Conservation (phyloP, 2,113 vertebrate genomes). For the Naja naja region DNA sequence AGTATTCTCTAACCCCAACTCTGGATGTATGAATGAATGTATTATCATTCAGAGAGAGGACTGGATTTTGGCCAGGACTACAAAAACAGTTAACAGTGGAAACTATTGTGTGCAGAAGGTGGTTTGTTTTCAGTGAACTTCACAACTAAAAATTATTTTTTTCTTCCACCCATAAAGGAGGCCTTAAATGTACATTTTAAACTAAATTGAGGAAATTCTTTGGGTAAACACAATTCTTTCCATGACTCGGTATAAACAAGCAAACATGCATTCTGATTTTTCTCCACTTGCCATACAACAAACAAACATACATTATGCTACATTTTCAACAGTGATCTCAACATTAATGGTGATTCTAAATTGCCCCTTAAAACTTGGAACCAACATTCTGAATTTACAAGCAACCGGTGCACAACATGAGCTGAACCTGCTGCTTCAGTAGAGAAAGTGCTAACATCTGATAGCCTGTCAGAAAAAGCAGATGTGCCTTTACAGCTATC, state of each 20-base stretch:
- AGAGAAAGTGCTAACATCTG: not conserved
- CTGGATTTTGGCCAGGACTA: not conserved
- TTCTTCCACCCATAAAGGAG: not conserved
- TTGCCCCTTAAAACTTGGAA: not conserved
- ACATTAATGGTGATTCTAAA: not conserved
- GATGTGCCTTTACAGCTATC: conserved; percentile 11
- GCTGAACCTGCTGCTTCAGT: not conserved
- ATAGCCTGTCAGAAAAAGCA: not conserved
- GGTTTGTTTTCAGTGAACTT: not conserved
- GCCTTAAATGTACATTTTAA: not conserved
- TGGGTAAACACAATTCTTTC: not conserved
- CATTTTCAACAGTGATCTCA: not conserved
- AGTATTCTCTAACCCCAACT: not conserved
- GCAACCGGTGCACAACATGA: not conserved
- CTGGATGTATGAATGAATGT: not conserved
- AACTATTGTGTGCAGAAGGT: not conserved
- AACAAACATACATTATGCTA: not conserved
- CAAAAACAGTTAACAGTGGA: not conserved
- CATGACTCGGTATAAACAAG: not conserved
- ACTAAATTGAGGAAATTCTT: not conserved
- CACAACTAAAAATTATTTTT: not conserved
- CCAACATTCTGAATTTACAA: not conserved
- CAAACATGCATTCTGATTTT: not conserved
- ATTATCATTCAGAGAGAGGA: not conserved
- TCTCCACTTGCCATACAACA: not conserved